These are phyloP conservation scores for Cataglyphis altisquamis DNA, from an alignment of 2,888 invertebrate genomes.

Conservation along the genomic window DNA sequence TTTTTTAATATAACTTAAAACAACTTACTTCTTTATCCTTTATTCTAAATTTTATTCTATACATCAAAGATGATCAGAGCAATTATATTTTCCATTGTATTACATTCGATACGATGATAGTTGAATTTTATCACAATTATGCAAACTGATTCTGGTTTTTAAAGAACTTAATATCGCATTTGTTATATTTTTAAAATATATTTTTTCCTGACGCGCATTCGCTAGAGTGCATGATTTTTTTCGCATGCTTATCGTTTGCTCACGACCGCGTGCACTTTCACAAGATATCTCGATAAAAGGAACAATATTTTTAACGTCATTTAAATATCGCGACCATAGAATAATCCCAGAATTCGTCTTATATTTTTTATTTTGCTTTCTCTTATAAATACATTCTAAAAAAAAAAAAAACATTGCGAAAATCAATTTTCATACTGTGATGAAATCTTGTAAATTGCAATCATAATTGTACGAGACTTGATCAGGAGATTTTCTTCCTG, in stretches of 20 bases:
- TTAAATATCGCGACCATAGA: conserved; percentile 13
- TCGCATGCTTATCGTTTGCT: conserved; percentile 4
- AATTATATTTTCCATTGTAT: neutral
- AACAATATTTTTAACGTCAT: conserved; percentile 6
- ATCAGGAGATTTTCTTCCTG: neutral
- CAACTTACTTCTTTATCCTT: neutral
- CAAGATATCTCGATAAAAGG: neutral
- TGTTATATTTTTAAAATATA: neutral
- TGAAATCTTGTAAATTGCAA: conserved; percentile 1
- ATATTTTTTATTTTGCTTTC: neutral
- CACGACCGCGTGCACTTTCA: neutral
- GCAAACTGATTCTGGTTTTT: neutral
- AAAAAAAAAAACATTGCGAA: conserved; percentile 2
- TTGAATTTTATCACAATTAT: no score
- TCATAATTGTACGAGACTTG: neutral
- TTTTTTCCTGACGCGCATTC: neutral
- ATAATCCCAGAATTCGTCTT: neutral
- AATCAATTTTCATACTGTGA: neutral
- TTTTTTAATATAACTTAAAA: neutral
- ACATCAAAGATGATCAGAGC: neutral
- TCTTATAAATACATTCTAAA: neutral
- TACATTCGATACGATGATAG: neutral
- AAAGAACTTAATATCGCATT: neutral
- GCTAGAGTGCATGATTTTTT: neutral
- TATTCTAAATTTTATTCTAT: neutral